Evolutionary conservation across 2,797 vertebrate species (phyloP), one percentile per base, ranked within the genome.

Genomic region (Molossus molossus): DNA sequence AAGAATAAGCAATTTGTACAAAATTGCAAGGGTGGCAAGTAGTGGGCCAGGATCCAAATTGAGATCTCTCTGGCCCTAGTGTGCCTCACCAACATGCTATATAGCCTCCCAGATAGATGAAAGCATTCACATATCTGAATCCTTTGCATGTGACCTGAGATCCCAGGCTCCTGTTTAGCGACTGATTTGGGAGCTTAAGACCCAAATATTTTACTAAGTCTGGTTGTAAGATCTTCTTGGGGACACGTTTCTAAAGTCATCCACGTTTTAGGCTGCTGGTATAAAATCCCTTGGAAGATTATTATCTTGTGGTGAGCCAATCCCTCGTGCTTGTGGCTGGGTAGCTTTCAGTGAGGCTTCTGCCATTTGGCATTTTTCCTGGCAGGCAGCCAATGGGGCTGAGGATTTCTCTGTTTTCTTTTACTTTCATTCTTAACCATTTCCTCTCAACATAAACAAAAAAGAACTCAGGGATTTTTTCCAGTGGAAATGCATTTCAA

Each of bases 391-490:
- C 93, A 94, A 79, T 40, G 40, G 60, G 67, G 84, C 84, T 86
- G 93, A 94, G 14, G 58, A 83, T 95, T 95, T 90, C 57, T 95
- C 79, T 80, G 83, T 91, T 94, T 96, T 70, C 65, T 91, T 93
- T 89, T 65, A 91, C 91, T 96, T 96, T 94, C 87, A 90, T 93
- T 80, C 70, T 96, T 87, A 85, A 79, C 77, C 29, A 76, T 93
- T 97, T 94, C 91, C 85, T 96, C 27, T 90, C 85, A 95, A 94
- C 80, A 96, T 81, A 95, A 95, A 95, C 60, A 90, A 87, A 94
- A 94, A 93, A 69, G 80, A 90, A 94, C 29, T 94, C 62, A 80
- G 33, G 57, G 58, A 55, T 53, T 93, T 94, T 94, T 87, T 87
- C 27, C 57, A 84, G 62, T 45, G 45, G 70, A 75, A 83, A 94